Conservation (phyloP, 2,888 invertebrate genomes). For the Notodonta ziczac region DNA sequence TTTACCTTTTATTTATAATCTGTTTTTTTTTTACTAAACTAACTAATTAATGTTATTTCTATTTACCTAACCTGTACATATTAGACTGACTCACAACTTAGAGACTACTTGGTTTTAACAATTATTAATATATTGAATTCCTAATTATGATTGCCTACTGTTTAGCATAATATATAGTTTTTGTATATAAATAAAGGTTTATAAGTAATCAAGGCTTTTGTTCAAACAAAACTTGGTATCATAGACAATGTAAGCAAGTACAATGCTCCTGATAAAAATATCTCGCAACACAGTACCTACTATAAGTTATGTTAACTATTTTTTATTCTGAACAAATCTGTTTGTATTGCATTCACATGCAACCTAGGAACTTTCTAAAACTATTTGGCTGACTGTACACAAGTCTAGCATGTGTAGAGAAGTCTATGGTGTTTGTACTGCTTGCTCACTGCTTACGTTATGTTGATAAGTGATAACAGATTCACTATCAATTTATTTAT, state of each 20-base stretch:
- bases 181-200: constrained; percentile 24
- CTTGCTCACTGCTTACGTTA: constrained; percentile 10
- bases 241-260: neutral
- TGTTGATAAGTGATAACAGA: constrained; percentile 33
- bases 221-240: too few relatives aligned
- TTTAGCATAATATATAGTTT: constrained; percentile 15
- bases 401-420: neutral
- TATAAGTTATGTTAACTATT: too few relatives aligned
- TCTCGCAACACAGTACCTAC: too few relatives aligned
- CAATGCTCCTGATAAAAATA: neutral
- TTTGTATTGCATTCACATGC: neutral
- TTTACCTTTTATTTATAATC: neutral
- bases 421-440: neutral
- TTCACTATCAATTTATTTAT: constrained; percentile 16
- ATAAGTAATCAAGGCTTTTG: constrained; percentile 1
- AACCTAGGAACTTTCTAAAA: neutral
- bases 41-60: neutral
- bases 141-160: constrained; percentile 1
- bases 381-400: neutral
- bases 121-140: constrained; percentile 26
- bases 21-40: neutral
- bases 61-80: neutral
- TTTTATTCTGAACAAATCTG: too few relatives aligned
- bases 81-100: neutral
- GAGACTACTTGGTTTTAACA: neutral